Base-by-base conservation (phyloP, 2,797 vertebrate genomes). In the Ceyx erithaca region DNA sequence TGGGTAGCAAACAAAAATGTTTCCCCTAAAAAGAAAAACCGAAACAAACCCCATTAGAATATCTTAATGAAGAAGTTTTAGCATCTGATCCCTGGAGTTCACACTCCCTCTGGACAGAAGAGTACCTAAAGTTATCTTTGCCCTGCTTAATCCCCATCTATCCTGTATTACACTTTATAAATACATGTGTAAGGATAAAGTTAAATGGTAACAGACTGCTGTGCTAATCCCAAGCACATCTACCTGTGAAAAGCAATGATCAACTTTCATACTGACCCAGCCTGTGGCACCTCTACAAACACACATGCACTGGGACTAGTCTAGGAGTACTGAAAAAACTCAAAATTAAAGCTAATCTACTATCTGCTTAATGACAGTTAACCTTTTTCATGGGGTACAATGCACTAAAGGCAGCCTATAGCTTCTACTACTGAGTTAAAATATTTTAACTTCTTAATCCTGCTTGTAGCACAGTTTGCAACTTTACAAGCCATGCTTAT, bases 401-500 rank as follows among this genome's bases (percentile, higher is more conserved):
- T 31, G 61, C 37, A 86, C 41, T 80, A 77, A 73, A 66, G 51
- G 54, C 43, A 91, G 41, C 16, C 85, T 49, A 46, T 30, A 73
- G 54, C 54, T 66, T 67, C 45, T 49, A 85, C 73, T 33, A 77
- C 22, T 46, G 76, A 92, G 61, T 68, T 35, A 61, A 61, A 86
- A 87, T 86, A 64, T 85, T 72, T 62, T 41, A 17, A 75, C 43
- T 80, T 80, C 57, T 73, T 71, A 93, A 89, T 90, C 79, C 66
- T 4, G 14, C 78, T 88, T 54, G n/a, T 35, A 57, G 57, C 18
- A 4, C 58, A 66, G 80, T 85, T 91, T 89, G 43, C 69, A 90
- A 85, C 81, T 85, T 93, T 90, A 67, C 64, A 62, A 94, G 51
- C 61, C 51, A 18, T 93, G 88, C 90, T 96, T 87, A 80, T 91